phyloP scores from a whole-genome alignment of 2,888 invertebrate species.

The Nephrotoma guestfalica region DNA sequence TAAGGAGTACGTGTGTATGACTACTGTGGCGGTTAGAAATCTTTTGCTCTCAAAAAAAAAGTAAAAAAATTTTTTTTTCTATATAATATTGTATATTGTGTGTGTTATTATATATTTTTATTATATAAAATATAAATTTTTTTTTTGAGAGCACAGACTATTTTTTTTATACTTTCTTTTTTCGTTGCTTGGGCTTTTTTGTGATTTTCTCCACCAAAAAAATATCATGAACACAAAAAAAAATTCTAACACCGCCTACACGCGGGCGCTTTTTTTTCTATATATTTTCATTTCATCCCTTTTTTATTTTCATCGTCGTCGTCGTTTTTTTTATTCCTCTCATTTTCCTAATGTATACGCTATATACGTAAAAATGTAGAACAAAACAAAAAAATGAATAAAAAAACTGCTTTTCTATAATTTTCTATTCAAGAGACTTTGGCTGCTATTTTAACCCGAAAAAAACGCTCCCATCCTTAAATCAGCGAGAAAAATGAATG shows the following conservation, averaged over 20 bases:
- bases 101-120: not conserved
- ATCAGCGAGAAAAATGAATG: not conserved
- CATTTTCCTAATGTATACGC: not conserved
- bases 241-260: slow-evolving; percentile 7
- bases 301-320: not conserved
- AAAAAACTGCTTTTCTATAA: slow-evolving; percentile 3
- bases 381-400: not conserved
- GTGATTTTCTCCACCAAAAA: slow-evolving; percentile 2
- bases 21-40: slow-evolving; percentile 23
- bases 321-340: not conserved
- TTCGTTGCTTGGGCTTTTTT: slow-evolving; percentile 2
- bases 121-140: not conserved
- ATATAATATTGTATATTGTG: not conserved
- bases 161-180: not conserved
- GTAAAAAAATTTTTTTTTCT: not conserved
- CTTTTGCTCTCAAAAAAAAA: slow-evolving; percentile 17
- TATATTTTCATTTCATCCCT: not conserved
- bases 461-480: not conserved
- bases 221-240: not conserved
- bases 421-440: slow-evolving; percentile 7
- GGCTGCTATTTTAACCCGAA: slow-evolving; percentile 9
- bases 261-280: not conserved
- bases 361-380: not conserved
- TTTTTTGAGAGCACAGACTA: not conserved
- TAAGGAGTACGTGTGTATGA: slow-evolving; percentile 14